A percentile compares a stretch with the other conserved stretches of the same genome.
Conservation (phyloP, 2,797 vertebrate genomes). For the Sorex maritimensis region DNA sequence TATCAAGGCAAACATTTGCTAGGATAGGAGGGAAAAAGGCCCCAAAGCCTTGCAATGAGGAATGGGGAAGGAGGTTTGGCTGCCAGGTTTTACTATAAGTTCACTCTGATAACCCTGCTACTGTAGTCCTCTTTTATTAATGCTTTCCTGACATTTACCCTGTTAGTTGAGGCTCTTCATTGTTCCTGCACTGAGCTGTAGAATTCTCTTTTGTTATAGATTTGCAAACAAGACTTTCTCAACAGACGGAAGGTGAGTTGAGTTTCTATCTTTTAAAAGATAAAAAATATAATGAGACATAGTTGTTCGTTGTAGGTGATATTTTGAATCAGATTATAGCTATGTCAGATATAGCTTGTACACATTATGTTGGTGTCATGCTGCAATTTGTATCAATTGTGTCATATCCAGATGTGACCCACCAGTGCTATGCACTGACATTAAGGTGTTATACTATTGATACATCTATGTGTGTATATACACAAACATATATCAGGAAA, state of each 20-base stretch:
- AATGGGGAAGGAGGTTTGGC: constrained; percentile 87
- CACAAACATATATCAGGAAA: too few relatives aligned
- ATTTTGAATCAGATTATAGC: constrained; percentile 8
- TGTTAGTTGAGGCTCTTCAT: constrained; percentile 88
- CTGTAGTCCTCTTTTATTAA: constrained; percentile 86
- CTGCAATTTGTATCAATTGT: too few relatives aligned
- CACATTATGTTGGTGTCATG: background rate
- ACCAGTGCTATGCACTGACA: too few relatives aligned
- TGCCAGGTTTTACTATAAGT: constrained; percentile 82
- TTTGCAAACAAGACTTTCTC: constrained; percentile 93
- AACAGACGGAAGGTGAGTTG: constrained; percentile 93
- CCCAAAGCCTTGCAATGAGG: constrained; percentile 83
- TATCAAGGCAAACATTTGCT: background rate
- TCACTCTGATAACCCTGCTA: constrained; percentile 80
- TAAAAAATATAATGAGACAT: constrained; percentile 32
- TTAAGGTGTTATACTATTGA: too few relatives aligned
- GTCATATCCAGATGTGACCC: too few relatives aligned
- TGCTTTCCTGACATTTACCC: constrained; percentile 86
- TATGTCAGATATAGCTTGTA: background rate
- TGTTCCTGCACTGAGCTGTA: constrained; percentile 88
- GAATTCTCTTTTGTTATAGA: constrained; percentile 90
- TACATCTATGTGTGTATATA: too few relatives aligned
- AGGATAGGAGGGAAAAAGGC: constrained; percentile 72
- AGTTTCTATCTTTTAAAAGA: constrained; percentile 77
- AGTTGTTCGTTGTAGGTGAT: background rate